A percentile compares a stretch with the other conserved stretches of the same genome.
Conservation (phyloP, 2,113 vertebrate genomes). For the Xerus inauris region DNA sequence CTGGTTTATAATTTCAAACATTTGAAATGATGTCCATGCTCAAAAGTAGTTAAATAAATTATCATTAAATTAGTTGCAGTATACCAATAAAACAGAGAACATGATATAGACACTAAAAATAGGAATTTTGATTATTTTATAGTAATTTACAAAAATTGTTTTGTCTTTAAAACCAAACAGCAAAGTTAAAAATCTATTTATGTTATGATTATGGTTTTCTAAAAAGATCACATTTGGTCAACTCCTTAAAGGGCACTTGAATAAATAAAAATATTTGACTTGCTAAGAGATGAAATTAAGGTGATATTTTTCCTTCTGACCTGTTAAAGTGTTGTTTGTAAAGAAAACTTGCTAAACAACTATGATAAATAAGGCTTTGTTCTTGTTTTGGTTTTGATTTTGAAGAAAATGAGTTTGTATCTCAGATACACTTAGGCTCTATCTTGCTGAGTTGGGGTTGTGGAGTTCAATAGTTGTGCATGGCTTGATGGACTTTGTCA, state of each 20-base stretch:
- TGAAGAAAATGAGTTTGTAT: not conserved
- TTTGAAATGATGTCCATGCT: not conserved
- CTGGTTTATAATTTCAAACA: constrained; percentile 30
- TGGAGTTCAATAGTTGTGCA: not conserved
- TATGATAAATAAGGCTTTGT: not conserved
- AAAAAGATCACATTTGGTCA: not conserved
- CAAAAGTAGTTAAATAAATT: not conserved
- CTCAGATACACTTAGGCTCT: not conserved
- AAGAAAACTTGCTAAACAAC: not conserved
- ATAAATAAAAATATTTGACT: not conserved
- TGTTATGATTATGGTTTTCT: constrained; percentile 35
- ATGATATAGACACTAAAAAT: not conserved
- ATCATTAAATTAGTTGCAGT: not conserved
- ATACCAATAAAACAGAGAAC: not conserved
- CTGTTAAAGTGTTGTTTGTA: not conserved
- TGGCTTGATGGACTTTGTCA: not conserved
- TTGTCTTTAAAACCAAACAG: constrained; percentile 23
- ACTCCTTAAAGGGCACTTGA: not conserved
- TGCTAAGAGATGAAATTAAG: not conserved
- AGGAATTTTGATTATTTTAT: not conserved
- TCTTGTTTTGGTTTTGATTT: not conserved
- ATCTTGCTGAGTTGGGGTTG: not conserved
- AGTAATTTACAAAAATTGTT: constrained; percentile 15
- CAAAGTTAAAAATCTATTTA: not conserved
- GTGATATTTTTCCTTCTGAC: not conserved